Percentiles rank a stretch among this genome's conserved stretches.
These are phyloP conservation scores for Conomelus anceps DNA, from an alignment of 2,888 invertebrate genomes.

Conservation along the genomic window DNA sequence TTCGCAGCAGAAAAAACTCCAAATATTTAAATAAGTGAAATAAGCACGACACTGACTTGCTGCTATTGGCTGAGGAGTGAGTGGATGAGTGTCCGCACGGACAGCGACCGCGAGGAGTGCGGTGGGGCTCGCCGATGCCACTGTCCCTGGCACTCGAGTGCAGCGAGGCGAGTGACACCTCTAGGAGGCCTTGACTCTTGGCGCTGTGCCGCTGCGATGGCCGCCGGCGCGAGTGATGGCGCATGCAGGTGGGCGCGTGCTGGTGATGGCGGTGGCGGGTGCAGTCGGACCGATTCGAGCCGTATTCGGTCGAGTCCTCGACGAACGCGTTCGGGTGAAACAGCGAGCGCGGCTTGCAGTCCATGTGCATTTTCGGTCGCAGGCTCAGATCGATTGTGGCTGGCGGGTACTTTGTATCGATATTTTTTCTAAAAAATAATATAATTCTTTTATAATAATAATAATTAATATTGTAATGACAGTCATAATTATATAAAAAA, in stretches of 20 bases:
- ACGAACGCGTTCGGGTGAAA: constrained; percentile 35
- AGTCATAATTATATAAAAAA: no score
- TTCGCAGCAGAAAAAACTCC: not conserved
- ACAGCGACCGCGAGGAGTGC: constrained; percentile 43
- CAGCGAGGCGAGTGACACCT: constrained; percentile 70
- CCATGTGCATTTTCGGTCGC: constrained; percentile 21
- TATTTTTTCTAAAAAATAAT: constrained; percentile 16
- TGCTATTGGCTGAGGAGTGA: constrained; percentile 62
- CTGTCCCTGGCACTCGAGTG: constrained; percentile 79
- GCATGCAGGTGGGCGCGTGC: constrained; percentile 28
- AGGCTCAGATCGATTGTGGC: constrained; percentile 23
- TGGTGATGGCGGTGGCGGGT: constrained; percentile 26
- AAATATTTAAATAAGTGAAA: constrained; percentile 18
- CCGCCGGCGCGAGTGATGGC: constrained; percentile 28
- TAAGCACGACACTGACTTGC: constrained; percentile 50
- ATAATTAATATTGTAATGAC: not conserved
- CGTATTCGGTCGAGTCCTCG: constrained; percentile 36
- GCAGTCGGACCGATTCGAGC: constrained; percentile 32
- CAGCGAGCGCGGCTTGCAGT: constrained; percentile 34
- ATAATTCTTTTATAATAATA: not conserved
- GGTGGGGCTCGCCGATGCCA: constrained; percentile 51
- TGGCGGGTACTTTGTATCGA: constrained; percentile 16
- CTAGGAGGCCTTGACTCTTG: constrained; percentile 45
- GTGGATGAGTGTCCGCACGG: constrained; percentile 60
- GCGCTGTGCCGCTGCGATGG: constrained; percentile 38